Evolutionary conservation across 2,797 vertebrate species (phyloP), one percentile per base, ranked within the genome.

Genomic region (Eutrigla gurnardus): DNA sequence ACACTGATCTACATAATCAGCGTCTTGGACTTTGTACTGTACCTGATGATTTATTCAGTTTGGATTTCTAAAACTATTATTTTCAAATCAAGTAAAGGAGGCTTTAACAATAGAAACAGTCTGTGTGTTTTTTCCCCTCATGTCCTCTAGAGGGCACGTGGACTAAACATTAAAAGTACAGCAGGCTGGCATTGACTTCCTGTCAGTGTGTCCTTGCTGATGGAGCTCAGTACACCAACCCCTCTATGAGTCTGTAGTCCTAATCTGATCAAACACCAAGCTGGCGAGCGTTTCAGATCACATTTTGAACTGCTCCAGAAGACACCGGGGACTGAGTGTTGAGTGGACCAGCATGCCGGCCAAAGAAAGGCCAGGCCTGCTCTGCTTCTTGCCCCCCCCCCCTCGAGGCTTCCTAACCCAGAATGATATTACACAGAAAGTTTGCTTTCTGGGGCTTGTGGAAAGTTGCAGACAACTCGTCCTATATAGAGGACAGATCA

Each of bases 381-480:
- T 92, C 92, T 90, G 91, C 84, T 93, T 93, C 83, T 77, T 73
- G 9, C 73, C 61, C 64, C 86, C 73, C 61, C 64, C 86, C 93
- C 50, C 91, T 73, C 17, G 94, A 91, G 95, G 87, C 83, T 79
- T 68, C 77, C 84, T 94, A 94, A 95, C 95, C 95, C 93, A 95
- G 93, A 94, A 95, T 91, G 72, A 71, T 86, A 88, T 78, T 75
- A 90, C 84, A 86, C 86, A 74, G 83, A 89, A 91, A 91, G 85
- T 93, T 93, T 93, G 84, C 89, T 94, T 94, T 93, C 90, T 92
- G 82, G 88, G 89, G 80, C 91, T 92, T 80, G 82, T 86, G 92
- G 91, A 92, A 94, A 95, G 93, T 94, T 94, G 87, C 83, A 90
- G 91, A 91, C 91, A 93, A 83, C 88, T 93, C 90, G 94, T 93